Conservation (phyloP, 2,797 vertebrate species). For the Siniperca undulata region DNA sequence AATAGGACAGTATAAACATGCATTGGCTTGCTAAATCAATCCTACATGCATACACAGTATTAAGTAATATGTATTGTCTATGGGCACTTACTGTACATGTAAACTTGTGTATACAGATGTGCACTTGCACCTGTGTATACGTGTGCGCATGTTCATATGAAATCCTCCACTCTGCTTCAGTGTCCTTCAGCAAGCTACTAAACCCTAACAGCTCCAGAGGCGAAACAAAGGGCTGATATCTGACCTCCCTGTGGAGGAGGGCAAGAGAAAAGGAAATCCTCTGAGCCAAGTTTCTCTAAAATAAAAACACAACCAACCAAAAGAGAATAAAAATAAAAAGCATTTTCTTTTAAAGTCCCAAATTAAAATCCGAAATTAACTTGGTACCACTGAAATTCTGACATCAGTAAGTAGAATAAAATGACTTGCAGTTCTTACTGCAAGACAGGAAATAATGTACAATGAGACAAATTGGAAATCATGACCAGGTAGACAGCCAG, state of each 20-base stretch:
- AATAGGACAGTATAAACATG: not conserved
- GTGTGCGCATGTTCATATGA: not conserved
- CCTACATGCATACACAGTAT: not conserved
- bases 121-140: not conserved
- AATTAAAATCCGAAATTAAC: not conserved
- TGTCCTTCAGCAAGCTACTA: constrained; percentile 3
- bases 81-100: not conserved
- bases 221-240: not conserved
- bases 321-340: not conserved
- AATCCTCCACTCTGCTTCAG: not conserved
- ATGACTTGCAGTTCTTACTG: not conserved
- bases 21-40: not conserved
- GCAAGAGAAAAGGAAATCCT: constrained; percentile 11
- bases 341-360: not conserved
- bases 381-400: not conserved
- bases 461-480: not conserved
- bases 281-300: not conserved
- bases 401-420: not conserved
- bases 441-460: not conserved
- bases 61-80: not conserved
- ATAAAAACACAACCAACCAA: not conserved
- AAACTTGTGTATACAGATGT: not conserved
- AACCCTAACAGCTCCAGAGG: not conserved
- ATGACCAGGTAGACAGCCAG: not conserved
- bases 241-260: constrained; percentile 22